Evolutionary conservation across 2,888 invertebrate species (phyloP), one percentile per base, ranked within the genome.

Genomic region (Seira sanloemensis): DNA sequence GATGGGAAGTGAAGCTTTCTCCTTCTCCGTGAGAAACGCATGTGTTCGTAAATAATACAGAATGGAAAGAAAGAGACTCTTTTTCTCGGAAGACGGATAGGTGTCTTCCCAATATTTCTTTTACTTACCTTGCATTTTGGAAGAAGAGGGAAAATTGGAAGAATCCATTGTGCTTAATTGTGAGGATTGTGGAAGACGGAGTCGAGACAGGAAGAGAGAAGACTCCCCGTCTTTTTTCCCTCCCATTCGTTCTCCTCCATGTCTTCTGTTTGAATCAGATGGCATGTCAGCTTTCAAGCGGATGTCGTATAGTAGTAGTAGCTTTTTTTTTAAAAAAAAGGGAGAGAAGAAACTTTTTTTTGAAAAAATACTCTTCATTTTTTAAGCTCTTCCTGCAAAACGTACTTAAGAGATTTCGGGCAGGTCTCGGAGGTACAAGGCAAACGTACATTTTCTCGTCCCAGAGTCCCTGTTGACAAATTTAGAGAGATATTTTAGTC

Each of bases 61-160:
- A 23, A 27, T 46, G 75, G 26, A 50, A 27, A 73, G 73, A 24
- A 77, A 79, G 23, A 85, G 89, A 88, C 88, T 73, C 79, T 90
- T 91, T 94, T 94, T 94, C 90, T 87, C 91, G n/a, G n/a, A 37
- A 37, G 37, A 37, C 37, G 12, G 37, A 37, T 37, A 37, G 37
- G 37, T 37, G 37, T 37, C 37, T 37, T 37, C 5, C 37, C 37
- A 12, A 50, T 72, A 9, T 37, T 37, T 37, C 9, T 37, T 50
- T 80, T 73, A 74, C 80, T 74, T 79, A 73, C 71, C 54, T 19
- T 19, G n/a, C 24, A 26, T 58, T 68, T 66, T 73, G 66, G 54
- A n/a, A n/a, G n/a, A n/a, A n/a, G 73, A 91, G 37, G 4, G 12
- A 37, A 91, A 91, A 91, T 2, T 91, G 89, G 66, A 90, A 90